A percentile compares a stretch with the other conserved stretches of the same genome.
These are phyloP conservation scores for Merops nubicus DNA, from an alignment of 2,113 vertebrate species.

Conservation along the genomic window DNA sequence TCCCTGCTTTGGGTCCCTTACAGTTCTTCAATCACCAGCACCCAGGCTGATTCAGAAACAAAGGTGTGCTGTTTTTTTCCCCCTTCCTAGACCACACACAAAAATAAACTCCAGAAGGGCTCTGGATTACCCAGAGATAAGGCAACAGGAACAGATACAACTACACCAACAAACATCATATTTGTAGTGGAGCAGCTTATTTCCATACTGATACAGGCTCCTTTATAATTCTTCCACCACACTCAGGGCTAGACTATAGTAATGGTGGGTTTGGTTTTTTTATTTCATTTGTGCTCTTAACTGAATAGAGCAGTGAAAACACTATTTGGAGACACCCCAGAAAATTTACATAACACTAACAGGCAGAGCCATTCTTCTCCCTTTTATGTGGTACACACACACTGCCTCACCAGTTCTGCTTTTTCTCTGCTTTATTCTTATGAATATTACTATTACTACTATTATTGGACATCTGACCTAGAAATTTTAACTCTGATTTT, in stretches of 20 bases:
- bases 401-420: slow-evolving; percentile 17
- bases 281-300: not conserved
- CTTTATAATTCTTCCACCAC: not conserved
- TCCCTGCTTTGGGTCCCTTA: not conserved
- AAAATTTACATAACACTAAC: slow-evolving; percentile 53
- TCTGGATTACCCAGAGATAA: not conserved
- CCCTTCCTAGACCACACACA: not conserved
- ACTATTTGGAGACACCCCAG: slow-evolving; percentile 26
- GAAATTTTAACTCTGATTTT: not conserved
- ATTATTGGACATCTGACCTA: slow-evolving; percentile 47
- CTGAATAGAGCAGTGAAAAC: slow-evolving; percentile 50
- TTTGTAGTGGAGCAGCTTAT: not conserved
- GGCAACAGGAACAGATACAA: not conserved
- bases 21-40: not conserved
- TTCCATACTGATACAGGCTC: not conserved
- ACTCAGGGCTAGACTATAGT: not conserved
- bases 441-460: not conserved
- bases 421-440: slow-evolving; percentile 31
- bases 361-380: slow-evolving; percentile 27
- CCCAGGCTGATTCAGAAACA: not conserved
- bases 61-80: not conserved
- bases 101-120: not conserved
- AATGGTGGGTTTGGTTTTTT: not conserved
- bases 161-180: not conserved
- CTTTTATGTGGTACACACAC: slow-evolving; percentile 57